Evolutionary conservation across 2,113 vertebrate species (phyloP).

Genomic region (Arvicanthis niloticus): DNA sequence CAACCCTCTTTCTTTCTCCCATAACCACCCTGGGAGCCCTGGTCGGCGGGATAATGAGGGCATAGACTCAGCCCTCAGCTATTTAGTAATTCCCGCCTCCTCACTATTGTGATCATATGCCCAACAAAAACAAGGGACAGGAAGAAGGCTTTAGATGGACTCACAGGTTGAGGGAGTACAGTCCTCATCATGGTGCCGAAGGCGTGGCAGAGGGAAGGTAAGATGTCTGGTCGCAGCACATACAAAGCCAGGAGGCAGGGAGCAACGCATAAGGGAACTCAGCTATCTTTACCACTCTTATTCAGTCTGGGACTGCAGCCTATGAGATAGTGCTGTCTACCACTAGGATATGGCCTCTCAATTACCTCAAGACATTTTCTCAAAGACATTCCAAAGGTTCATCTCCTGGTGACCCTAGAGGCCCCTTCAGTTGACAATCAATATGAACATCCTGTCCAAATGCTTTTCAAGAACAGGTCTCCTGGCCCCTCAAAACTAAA

Average conservation of each 20-base stretch:
- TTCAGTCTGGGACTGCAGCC: too few relatives aligned
- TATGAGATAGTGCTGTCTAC: too few relatives aligned
- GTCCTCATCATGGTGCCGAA: neutral
- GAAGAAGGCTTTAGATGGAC: neutral
- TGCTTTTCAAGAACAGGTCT: too few relatives aligned
- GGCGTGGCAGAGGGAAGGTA: neutral
- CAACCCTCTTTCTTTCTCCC: neutral
- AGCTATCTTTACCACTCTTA: neutral
- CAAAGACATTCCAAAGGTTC: too few relatives aligned
- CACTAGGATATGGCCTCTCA: too few relatives aligned
- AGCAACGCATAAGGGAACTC: neutral
- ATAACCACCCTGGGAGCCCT: neutral
- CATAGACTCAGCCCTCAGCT: neutral
- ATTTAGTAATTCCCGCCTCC: neutral
- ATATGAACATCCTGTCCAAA: too few relatives aligned
- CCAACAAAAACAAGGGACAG: neutral
- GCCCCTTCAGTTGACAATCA: too few relatives aligned
- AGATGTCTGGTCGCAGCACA: neutral
- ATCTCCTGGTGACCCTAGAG: too few relatives aligned
- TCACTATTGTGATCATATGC: neutral
- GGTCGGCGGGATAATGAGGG: neutral
- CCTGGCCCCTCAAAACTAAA: neutral
- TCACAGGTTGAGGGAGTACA: neutral
- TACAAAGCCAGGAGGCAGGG: neutral
- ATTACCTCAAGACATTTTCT: too few relatives aligned